A percentile compares a stretch with the other conserved stretches of the same genome.
Conservation (phyloP, 1,140 invertebrate genomes). For the Anoplolepis gracilipes region DNA sequence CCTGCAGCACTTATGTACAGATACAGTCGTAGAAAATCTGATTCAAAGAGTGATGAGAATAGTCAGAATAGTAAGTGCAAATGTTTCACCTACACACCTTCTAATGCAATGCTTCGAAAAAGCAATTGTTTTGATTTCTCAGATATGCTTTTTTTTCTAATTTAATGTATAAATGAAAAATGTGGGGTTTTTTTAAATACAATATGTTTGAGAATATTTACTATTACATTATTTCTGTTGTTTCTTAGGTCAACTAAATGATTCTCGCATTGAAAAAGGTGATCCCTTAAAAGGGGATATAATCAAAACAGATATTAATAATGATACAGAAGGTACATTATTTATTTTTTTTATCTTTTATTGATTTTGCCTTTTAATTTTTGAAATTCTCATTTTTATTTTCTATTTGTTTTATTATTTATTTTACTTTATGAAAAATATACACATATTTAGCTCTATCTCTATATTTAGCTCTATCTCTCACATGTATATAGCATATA, state of each 20-base stretch:
- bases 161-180: slow-evolving; percentile 15
- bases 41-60: slow-evolving; percentile 82
- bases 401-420: slow-evolving; percentile 11
- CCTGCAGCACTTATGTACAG: slow-evolving; percentile 80
- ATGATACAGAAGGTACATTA: slow-evolving; percentile 82
- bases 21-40: slow-evolving; percentile 83
- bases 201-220: slow-evolving; percentile 25
- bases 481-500: no score
- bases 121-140: slow-evolving; percentile 4
- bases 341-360: slow-evolving; percentile 74
- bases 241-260: slow-evolving; percentile 83
- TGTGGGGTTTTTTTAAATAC: background rate
- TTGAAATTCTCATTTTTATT: background rate
- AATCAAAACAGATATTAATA: slow-evolving; percentile 82
- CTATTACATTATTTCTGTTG: slow-evolving; percentile 77
- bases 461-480: no score
- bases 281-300: slow-evolving; percentile 80
- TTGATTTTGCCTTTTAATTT: slow-evolving; percentile 32
- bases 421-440: slow-evolving; percentile 28
- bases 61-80: slow-evolving; percentile 82
- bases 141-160: slow-evolving; percentile 38
- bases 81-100: background rate
- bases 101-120: background rate
- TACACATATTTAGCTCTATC: background rate
- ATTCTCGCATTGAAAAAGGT: slow-evolving; percentile 82